These are phyloP conservation scores for Trissolcus japonicus DNA, from an alignment of 2,888 invertebrate species.

Conservation along the genomic window DNA sequence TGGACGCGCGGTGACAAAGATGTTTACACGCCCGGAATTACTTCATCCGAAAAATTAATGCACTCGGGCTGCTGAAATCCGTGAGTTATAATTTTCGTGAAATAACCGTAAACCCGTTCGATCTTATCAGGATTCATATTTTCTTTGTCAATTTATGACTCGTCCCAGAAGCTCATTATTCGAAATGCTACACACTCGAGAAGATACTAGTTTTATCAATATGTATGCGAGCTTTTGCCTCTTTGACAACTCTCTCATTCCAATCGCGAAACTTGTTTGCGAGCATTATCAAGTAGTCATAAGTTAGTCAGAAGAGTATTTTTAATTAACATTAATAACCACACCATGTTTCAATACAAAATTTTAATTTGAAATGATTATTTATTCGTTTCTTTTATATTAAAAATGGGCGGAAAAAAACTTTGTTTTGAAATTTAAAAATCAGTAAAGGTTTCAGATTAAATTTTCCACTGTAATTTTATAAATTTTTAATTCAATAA, in stretches of 20 bases:
- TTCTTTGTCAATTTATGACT: constrained; percentile 46
- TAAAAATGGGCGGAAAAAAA: no score
- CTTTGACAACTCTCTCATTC: constrained; percentile 28
- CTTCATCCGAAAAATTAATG: constrained; percentile 46
- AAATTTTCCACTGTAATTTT: no score
- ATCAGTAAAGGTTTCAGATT: no score
- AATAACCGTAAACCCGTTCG: constrained; percentile 24
- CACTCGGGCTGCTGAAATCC: constrained; percentile 29
- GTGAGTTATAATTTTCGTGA: constrained; percentile 30
- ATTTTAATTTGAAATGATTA: no score
- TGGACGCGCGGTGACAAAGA: constrained; percentile 36
- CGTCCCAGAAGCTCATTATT: constrained; percentile 43
- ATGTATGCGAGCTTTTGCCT: constrained; percentile 22
- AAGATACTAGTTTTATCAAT: constrained; percentile 29
- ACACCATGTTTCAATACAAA: no score
- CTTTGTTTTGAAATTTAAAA: no score
- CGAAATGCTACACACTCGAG: constrained; percentile 41
- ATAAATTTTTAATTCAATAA: no score
- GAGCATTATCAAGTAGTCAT: constrained; percentile 37
- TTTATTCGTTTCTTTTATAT: no score
- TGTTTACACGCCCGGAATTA: constrained; percentile 44
- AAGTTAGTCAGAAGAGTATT: constrained; percentile 9
- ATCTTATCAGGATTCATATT: constrained; percentile 44
- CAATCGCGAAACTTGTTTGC: constrained; percentile 47
- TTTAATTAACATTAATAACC: constrained; percentile 9